phyloP scores from a whole-genome alignment of 2,797 vertebrate genomes.

The Knipowitschia caucasica region DNA sequence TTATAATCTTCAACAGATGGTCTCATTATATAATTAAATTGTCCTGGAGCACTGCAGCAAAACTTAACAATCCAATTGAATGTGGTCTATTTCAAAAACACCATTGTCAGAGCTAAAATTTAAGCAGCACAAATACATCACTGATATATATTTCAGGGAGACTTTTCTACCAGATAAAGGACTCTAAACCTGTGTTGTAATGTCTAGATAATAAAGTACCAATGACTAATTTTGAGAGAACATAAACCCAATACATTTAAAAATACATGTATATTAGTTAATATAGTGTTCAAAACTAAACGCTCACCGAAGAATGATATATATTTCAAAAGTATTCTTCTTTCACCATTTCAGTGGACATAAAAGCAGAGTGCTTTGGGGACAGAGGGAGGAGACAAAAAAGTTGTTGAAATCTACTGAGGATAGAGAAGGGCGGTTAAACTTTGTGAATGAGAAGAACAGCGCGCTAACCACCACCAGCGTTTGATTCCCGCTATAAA shows the following conservation, averaged over 20 bases:
- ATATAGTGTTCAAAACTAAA: slow-evolving; percentile 47
- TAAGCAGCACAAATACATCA: background rate
- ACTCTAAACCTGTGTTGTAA: background rate
- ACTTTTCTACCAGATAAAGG: too few species aligned
- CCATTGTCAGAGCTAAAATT: background rate
- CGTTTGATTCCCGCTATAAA: slow-evolving; percentile 61
- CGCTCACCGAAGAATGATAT: slow-evolving; percentile 40
- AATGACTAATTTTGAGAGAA: background rate
- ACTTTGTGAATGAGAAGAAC: slow-evolving; percentile 35
- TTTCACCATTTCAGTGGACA: slow-evolving; percentile 27
- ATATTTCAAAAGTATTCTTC: slow-evolving; percentile 17
- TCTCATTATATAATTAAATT: background rate
- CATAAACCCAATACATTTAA: background rate
- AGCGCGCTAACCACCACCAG: slow-evolving; percentile 52
- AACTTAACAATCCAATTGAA: slow-evolving; percentile 1
- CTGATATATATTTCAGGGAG: background rate
- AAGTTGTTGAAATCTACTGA: slow-evolving; percentile 50
- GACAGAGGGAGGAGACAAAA: slow-evolving; percentile 16
- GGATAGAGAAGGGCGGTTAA: slow-evolving; percentile 40
- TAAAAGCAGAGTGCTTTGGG: slow-evolving; percentile 9
- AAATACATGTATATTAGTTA: background rate
- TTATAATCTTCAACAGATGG: background rate
- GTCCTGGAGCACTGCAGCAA: background rate
- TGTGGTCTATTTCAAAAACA: background rate
- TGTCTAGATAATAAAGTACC: too few species aligned